phyloP scores from a whole-genome alignment of 2,888 invertebrate genomes.

The Lymantria monacha region DNA sequence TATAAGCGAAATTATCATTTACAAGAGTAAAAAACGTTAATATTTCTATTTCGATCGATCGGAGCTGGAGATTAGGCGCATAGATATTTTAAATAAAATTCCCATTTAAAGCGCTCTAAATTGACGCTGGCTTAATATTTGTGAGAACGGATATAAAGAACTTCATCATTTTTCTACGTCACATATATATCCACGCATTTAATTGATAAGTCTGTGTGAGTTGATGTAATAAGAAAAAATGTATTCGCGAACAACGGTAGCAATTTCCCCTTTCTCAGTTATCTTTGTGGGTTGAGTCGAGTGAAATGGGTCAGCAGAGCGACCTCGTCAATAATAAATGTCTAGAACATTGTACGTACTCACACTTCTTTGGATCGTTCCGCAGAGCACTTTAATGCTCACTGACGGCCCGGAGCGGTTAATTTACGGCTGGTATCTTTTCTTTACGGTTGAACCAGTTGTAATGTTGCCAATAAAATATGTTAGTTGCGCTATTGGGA shows the following conservation, averaged over 20 bases:
- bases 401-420: background rate
- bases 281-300: constrained; percentile 25
- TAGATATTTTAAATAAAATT: no score
- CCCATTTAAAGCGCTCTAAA: no score
- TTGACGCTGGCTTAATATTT: no score
- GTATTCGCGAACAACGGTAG: background rate
- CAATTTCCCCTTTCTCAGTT: constrained; percentile 34
- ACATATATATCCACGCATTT: no score
- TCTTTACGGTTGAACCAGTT: background rate
- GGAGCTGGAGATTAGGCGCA: no score
- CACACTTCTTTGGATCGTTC: constrained; percentile 1
- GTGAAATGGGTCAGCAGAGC: constrained; percentile 50
- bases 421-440: constrained; percentile 2
- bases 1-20: no score
- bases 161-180: no score
- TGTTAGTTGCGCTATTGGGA: background rate
- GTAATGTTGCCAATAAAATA: background rate
- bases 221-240: no score
- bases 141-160: no score
- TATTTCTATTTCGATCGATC: no score
- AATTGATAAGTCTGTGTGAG: no score
- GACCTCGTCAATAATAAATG: constrained; percentile 51
- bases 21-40: no score
- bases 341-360: constrained; percentile 1
- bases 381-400: background rate